Conservation (phyloP, 2,888 invertebrate genomes). For the Acrobasis repandana region DNA sequence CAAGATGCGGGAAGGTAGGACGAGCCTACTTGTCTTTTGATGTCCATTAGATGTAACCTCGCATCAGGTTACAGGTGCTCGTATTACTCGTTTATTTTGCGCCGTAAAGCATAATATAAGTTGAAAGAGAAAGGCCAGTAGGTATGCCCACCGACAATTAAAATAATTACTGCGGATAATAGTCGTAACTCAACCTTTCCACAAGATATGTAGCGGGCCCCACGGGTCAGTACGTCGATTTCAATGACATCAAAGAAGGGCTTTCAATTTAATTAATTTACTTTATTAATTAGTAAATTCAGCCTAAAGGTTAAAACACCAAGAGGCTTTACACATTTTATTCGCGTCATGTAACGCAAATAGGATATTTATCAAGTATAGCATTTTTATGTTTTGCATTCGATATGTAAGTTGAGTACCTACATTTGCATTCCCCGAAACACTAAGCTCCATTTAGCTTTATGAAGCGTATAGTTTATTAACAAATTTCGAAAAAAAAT, state of each 20-base stretch:
- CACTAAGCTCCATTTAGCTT: too few relatives aligned
- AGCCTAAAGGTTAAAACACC: neutral
- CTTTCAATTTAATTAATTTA: constrained; percentile 9
- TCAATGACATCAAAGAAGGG: constrained; percentile 6
- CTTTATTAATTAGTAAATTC: neutral
- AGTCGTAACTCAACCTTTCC: constrained; percentile 12
- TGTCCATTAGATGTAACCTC: neutral
- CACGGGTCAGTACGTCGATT: constrained; percentile 1
- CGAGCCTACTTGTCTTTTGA: neutral
- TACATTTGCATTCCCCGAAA: too few relatives aligned
- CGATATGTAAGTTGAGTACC: neutral
- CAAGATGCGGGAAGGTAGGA: too few relatives aligned
- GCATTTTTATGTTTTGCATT: neutral
- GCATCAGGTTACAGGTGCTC: neutral
- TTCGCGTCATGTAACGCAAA: neutral
- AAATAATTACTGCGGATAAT: constrained; percentile 10
- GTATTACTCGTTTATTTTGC: constrained; percentile 2
- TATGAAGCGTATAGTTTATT: too few relatives aligned
- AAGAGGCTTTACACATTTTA: neutral
- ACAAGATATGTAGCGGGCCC: constrained; percentile 2
- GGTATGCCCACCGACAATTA: neutral
- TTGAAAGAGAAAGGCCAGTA: constrained; percentile 5
- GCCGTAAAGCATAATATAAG: constrained; percentile 3
- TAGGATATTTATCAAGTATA: neutral
- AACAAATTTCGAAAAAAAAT: too few relatives aligned